phyloP scores from a whole-genome alignment of 2,888 invertebrate species.

The Dicranocentrus wangi region DNA sequence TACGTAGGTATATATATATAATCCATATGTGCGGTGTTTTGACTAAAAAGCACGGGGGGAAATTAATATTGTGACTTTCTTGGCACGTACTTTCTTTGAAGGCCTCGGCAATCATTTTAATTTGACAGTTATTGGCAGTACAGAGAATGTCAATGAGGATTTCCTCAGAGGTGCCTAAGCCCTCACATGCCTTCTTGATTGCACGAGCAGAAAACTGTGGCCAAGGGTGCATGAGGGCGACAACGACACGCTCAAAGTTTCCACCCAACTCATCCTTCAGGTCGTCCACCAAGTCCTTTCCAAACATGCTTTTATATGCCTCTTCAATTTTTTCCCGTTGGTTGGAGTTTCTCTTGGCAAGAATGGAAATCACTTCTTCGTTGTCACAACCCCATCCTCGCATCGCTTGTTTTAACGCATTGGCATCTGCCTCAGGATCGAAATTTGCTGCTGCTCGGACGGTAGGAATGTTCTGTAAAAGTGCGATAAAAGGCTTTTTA shows the following conservation, averaged over 20 bases:
- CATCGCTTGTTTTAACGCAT: constrained; percentile 70
- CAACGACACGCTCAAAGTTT: constrained; percentile 76
- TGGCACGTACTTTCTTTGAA: constrained; percentile 72
- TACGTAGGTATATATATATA: too few relatives aligned
- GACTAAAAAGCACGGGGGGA: neutral
- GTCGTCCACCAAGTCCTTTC: constrained; percentile 74
- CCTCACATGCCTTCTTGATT: constrained; percentile 76
- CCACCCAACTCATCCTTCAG: constrained; percentile 76
- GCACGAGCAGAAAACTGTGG: constrained; percentile 76
- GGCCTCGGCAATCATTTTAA: constrained; percentile 72
- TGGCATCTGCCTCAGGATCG: constrained; percentile 71
- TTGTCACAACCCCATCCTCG: constrained; percentile 72
- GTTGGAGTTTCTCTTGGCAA: constrained; percentile 68
- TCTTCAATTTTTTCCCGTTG: constrained; percentile 69
- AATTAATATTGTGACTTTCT: constrained; percentile 41
- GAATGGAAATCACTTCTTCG: constrained; percentile 68
- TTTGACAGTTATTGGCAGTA: constrained; percentile 75
- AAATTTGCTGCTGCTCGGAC: constrained; percentile 64
- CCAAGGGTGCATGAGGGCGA: constrained; percentile 75
- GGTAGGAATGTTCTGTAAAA: constrained; percentile 70
- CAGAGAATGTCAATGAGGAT: constrained; percentile 76
- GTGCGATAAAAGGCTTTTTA: constrained; percentile 55
- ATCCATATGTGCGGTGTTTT: too few relatives aligned
- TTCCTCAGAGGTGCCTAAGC: constrained; percentile 75
- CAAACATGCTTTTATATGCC: constrained; percentile 69